Evolutionary conservation across 2,888 invertebrate species (phyloP).

Genomic region (Tetragnatha montana): DNA sequence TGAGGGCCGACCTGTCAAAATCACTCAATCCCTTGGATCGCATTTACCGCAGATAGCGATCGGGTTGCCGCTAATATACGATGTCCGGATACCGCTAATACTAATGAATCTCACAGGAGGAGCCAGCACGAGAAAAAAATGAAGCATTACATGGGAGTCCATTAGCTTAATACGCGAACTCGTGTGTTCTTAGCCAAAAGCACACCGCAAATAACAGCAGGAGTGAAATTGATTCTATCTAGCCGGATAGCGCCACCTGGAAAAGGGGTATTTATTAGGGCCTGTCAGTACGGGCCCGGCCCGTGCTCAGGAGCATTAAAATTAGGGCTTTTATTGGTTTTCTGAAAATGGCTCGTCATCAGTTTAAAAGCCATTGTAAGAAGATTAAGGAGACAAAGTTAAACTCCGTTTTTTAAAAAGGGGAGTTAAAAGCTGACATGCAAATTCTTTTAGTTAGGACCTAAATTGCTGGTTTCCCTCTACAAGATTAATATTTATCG

Average conservation of each 20-base stretch:
- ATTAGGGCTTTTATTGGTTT: background rate
- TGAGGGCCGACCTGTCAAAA: slow-evolving; percentile 28
- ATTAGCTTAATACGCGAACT: slow-evolving; percentile 56
- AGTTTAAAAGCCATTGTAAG: background rate
- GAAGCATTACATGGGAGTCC: slow-evolving; percentile 35
- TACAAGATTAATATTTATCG: no score
- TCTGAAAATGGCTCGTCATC: background rate
- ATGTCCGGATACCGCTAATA: slow-evolving; percentile 15
- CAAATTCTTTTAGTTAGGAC: no score
- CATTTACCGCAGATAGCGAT: slow-evolving; percentile 36
- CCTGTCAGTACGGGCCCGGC: slow-evolving; percentile 5
- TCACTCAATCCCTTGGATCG: slow-evolving; percentile 57
- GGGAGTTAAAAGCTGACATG: no score
- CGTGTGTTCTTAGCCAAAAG: slow-evolving; percentile 5
- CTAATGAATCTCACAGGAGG: slow-evolving; percentile 34
- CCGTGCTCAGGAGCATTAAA: background rate
- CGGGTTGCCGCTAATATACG: slow-evolving; percentile 28
- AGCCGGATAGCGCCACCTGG: slow-evolving; percentile 6
- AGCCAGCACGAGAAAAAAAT: slow-evolving; percentile 12
- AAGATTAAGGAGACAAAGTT: background rate
- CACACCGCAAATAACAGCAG: slow-evolving; percentile 59
- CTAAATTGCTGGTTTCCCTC: no score
- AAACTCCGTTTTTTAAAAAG: no score
- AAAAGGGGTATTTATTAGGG: slow-evolving; percentile 29
- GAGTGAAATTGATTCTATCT: slow-evolving; percentile 43